phyloP scores from a whole-genome alignment of 64 coral and sea anemone genomes.

The Actinia tenebrosa region DNA sequence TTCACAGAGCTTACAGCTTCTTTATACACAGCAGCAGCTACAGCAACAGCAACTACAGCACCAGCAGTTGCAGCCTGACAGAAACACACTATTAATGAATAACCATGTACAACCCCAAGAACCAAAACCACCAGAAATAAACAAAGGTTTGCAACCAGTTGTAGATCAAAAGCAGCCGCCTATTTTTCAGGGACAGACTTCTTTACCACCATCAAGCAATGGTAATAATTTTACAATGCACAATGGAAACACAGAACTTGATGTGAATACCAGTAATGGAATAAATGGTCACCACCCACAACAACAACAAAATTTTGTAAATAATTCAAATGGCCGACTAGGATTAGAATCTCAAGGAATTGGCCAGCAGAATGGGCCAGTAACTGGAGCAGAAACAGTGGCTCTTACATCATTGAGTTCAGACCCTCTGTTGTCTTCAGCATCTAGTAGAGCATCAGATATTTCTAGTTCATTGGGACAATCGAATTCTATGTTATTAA shows the following conservation, averaged over 20 bases:
- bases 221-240: not conserved
- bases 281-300: not conserved
- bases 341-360: not conserved
- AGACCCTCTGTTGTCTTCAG: not conserved
- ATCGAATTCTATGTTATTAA: not conserved
- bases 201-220: not conserved
- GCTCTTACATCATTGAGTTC: slow-evolving; percentile 5
- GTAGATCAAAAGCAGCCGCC: not conserved
- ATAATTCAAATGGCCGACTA: not conserved
- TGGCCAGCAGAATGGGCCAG: not conserved
- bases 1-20: slow-evolving; percentile 54
- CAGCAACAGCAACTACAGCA: slow-evolving; percentile 41
- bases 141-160: not conserved
- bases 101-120: slow-evolving; percentile 6
- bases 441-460: not conserved
- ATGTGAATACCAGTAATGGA: not conserved
- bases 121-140: not conserved
- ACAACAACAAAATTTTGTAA: slow-evolving; percentile 7
- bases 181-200: not conserved
- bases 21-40: slow-evolving; percentile 61
- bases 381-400: not conserved
- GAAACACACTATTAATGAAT: not conserved
- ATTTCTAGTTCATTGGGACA: slow-evolving; percentile 10
- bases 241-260: not conserved
- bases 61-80: slow-evolving; percentile 41